Evolutionary conservation across 2,113 vertebrate species (phyloP).

Genomic region (Dermatemys mawii): DNA sequence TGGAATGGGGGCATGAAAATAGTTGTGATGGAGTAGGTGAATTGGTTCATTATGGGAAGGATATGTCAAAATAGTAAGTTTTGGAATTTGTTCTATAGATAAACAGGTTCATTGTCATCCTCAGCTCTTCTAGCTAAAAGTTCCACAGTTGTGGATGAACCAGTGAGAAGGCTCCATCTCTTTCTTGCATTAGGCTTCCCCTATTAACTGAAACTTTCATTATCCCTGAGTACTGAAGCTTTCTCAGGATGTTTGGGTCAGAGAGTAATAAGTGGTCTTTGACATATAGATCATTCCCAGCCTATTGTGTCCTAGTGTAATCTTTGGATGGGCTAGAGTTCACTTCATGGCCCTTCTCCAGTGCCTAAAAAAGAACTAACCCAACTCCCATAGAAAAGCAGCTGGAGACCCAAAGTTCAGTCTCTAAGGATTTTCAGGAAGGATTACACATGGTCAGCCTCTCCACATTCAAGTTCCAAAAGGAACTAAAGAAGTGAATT

Average conservation of each 20-base stretch:
- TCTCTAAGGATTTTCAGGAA: no score
- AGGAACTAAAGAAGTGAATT: no score
- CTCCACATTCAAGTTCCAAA: no score
- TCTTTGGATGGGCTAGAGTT: no score
- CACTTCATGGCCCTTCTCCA: no score
- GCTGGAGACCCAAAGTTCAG: no score
- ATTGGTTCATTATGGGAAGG: not conserved
- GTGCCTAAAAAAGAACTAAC: no score
- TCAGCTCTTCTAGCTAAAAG: not conserved
- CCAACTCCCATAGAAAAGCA: no score
- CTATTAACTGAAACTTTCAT: not conserved
- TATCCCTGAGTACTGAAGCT: not conserved
- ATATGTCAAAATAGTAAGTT: not conserved
- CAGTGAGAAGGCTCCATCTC: not conserved
- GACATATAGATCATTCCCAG: not conserved
- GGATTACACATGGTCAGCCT: no score
- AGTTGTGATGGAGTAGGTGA: not conserved
- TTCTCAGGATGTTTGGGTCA: not conserved
- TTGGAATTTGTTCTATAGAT: not conserved
- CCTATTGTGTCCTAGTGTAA: no score
- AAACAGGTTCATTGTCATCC: not conserved
- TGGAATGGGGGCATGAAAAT: no score
- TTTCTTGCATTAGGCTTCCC: rapidly evolving
- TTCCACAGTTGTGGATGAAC: not conserved
- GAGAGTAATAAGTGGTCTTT: not conserved